Base-by-base conservation (phyloP, 1,140 invertebrate genomes). In the Euwallacea fornicatus region DNA sequence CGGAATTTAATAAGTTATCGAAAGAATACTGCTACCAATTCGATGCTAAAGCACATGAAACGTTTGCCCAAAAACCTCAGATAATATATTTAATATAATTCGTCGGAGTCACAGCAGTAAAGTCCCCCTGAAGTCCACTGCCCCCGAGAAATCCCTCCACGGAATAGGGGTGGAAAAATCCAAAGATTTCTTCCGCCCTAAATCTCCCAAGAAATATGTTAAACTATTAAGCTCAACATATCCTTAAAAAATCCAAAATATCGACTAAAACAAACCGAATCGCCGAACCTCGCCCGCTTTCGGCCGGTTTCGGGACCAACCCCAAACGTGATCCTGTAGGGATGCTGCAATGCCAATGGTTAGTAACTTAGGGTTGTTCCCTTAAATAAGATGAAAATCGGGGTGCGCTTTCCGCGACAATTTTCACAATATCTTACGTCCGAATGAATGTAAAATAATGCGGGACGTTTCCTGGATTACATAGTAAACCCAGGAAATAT, bases 281-380 rank as follows among this genome's bases (percentile, higher is more conserved):
- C 69, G 69, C 16, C 21, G 9, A 13, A 13, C 33, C 13, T 63
- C 69, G 69, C 44, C 16, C 9, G 7, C 10, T 7, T 13, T 71
- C 69, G 69, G 53, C 21, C 15, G 11, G 11, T 11, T 63, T 59
- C 69, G 69, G 69, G 69, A 65, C 69, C 69, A 71, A 71, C 69
- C 69, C 69, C 69, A 46, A 71, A 56, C 13, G 61, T 42, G 62
- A 71, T 71, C 54, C 55, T 69, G 33, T 44, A 71, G 55, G 69
- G 69, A 71, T 71, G 69, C 69, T 71, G 69, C 69, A 71, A 66
- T 71, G 69, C 61, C 69, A 71, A 59, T 71, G 69, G 69, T 71
- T 71, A 71, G 69, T 71, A 71, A 71, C 69, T 44, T 71, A 66
- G 69, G 69, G 69, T 71, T 71, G 69, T 71, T 71, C 69, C 69